Evolutionary conservation across 2,797 vertebrate genomes (phyloP), one percentile per base, ranked within the genome.

Genomic region (Trematomus bernacchii): DNA sequence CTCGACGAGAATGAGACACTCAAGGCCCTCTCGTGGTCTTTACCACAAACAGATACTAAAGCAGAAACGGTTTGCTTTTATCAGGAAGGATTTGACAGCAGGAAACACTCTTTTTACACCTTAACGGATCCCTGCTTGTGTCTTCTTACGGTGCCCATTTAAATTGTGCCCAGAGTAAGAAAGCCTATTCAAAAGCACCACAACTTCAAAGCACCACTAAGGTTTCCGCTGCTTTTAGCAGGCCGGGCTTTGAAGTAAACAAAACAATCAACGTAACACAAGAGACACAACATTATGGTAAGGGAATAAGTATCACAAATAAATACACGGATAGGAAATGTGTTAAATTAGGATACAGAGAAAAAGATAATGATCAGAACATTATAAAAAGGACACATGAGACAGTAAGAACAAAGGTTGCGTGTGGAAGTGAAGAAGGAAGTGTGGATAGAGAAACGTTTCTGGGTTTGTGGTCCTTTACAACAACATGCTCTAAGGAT

Each of bases 201-300:
- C 85, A 90, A 90, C 91, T 93, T 93, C 89, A 95, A 93, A 92
- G 91, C 88, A 19, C 82, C 73, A 73, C 77, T 82, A 77, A 33
- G 86, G 75, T 86, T 83, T 91, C 71, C 27, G 6, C 69, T 84
- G 86, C 76, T 79, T 83, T 88, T 81, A 85, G 78, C 76, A 88
- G 84, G 79, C 85, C 77, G 85, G 70, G 87, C 91, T 94, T 93
- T 93, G 90, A 93, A 94, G 90, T 88, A 90, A 94, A 91, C 85
- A 84, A 91, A 92, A 91, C 76, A 86, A 87, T 87, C 74, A 83
- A 89, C 48, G 54, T 75, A 82, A 89, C 13, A 66, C 71, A 79
- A 68, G 52, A 86, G 65, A 87, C 80, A 88, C 70, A 77, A 86
- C 52, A 79, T 79, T 79, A 81, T 68, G 54, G 64, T 63, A 68